These are phyloP conservation scores for Campoletis raptor DNA, from an alignment of 2,888 invertebrate genomes.

Conservation along the genomic window DNA sequence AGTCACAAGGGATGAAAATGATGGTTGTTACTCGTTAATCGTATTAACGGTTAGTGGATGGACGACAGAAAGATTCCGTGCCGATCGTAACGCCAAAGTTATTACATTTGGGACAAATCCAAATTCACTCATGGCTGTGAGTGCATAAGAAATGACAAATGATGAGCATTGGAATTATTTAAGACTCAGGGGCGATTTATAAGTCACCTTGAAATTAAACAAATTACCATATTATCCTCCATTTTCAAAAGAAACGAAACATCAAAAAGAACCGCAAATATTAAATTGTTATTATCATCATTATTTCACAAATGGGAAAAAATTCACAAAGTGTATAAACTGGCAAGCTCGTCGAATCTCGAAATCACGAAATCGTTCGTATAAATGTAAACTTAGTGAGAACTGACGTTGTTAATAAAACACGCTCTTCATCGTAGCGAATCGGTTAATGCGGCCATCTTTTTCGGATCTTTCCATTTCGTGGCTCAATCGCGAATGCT, in stretches of 20 bases:
- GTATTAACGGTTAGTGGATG: slow-evolving; percentile 7
- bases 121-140: slow-evolving; percentile 31
- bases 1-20: background rate
- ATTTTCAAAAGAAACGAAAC: background rate
- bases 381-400: slow-evolving; percentile 34
- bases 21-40: background rate
- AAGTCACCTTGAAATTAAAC: background rate
- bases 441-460: slow-evolving; percentile 44
- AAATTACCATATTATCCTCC: background rate
- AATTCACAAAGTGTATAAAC: background rate
- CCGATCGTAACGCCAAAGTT: slow-evolving; percentile 30
- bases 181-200: slow-evolving; percentile 4
- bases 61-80: slow-evolving; percentile 23
- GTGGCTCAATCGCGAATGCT: slow-evolving; percentile 7
- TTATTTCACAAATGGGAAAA: slow-evolving; percentile 12
- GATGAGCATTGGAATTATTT: slow-evolving; percentile 8
- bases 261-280: background rate
- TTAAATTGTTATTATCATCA: background rate
- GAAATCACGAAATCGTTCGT: slow-evolving; percentile 62
- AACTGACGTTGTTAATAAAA: slow-evolving; percentile 52
- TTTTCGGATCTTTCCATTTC: slow-evolving; percentile 2
- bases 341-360: slow-evolving; percentile 29
- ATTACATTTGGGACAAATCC: slow-evolving; percentile 45
- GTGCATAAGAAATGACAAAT: slow-evolving; percentile 32
- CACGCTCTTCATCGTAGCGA: slow-evolving; percentile 41